phyloP scores from a whole-genome alignment of 1,140 invertebrate genomes.

The Atta colombica region DNA sequence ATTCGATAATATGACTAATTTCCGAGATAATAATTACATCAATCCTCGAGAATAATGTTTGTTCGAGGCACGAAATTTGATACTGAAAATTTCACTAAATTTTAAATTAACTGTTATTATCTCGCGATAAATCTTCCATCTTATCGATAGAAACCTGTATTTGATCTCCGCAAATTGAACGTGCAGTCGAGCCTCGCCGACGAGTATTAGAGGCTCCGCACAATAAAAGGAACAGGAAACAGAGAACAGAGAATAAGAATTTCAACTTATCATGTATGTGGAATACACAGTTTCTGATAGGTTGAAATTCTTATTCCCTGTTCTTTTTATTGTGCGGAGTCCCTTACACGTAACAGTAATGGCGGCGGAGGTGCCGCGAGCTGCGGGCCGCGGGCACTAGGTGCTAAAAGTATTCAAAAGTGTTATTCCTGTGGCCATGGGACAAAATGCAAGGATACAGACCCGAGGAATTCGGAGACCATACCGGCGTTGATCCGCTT shows the following conservation, averaged over 20 bases:
- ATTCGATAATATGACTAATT: neutral
- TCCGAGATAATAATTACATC: neutral
- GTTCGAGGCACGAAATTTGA: neutral
- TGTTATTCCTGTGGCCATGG: slow-evolving; percentile 75
- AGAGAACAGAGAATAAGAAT: too few species aligned
- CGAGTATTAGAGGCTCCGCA: neutral
- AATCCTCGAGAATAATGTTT: neutral
- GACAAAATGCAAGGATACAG: slow-evolving; percentile 69
- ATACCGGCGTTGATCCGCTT: slow-evolving; percentile 51
- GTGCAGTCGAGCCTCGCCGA: slow-evolving; percentile 48
- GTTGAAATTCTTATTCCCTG: too few species aligned
- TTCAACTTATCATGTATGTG: too few species aligned
- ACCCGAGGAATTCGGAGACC: slow-evolving; percentile 58
- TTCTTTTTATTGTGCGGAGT: too few species aligned
- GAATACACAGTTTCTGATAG: too few species aligned
- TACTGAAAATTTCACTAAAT: slow-evolving; percentile 1
- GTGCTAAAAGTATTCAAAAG: slow-evolving; percentile 84
- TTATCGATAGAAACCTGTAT: neutral
- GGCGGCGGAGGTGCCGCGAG: slow-evolving; percentile 75
- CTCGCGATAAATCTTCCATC: neutral
- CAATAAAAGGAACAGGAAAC: too few species aligned
- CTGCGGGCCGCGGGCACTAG: slow-evolving; percentile 78
- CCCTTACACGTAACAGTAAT: slow-evolving; percentile 48
- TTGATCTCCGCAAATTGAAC: neutral
- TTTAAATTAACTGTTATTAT: too few species aligned